Evolutionary conservation across 2,888 invertebrate species (phyloP).

Genomic region (Pseudococcus jackbeardsleyi): DNA sequence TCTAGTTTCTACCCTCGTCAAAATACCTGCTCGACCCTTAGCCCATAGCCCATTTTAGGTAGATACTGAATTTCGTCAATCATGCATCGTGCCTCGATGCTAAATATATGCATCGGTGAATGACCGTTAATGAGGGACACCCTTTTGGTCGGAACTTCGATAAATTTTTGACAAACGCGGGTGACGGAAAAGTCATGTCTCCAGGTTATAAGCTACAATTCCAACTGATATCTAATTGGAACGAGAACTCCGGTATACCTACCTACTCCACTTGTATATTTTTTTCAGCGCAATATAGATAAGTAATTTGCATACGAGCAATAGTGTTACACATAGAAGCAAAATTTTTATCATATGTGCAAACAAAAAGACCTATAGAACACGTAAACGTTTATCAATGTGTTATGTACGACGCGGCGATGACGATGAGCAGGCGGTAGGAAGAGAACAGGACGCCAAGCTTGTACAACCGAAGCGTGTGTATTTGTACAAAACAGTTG

Average conservation of each 20-base stretch:
- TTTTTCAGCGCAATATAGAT: neutral
- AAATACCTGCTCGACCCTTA: too few species aligned
- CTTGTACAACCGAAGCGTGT: constrained; percentile 50
- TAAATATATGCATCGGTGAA: neutral
- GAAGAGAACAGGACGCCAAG: neutral
- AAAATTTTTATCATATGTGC: constrained; percentile 57
- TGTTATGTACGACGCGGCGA: neutral
- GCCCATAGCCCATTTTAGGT: too few species aligned
- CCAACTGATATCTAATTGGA: constrained; percentile 1
- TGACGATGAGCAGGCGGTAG: neutral
- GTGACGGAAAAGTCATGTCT: constrained; percentile 7
- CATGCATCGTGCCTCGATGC: too few species aligned
- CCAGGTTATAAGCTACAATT: neutral
- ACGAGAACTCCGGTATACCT: neutral
- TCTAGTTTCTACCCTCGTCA: too few species aligned
- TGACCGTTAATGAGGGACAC: neutral
- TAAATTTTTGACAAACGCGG: constrained; percentile 5
- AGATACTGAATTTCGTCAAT: too few species aligned
- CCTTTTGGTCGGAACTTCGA: neutral
- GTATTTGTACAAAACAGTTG: constrained; percentile 63
- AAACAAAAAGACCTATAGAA: constrained; percentile 32
- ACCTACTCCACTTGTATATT: neutral
- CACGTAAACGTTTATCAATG: constrained; percentile 44
- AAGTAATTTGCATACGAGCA: constrained; percentile 48
- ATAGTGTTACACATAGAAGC: constrained; percentile 25